A percentile compares a stretch with the other conserved stretches of the same genome.
phyloP scores from a whole-genome alignment of 2,797 vertebrate species.

The Propithecus deckenii region DNA sequence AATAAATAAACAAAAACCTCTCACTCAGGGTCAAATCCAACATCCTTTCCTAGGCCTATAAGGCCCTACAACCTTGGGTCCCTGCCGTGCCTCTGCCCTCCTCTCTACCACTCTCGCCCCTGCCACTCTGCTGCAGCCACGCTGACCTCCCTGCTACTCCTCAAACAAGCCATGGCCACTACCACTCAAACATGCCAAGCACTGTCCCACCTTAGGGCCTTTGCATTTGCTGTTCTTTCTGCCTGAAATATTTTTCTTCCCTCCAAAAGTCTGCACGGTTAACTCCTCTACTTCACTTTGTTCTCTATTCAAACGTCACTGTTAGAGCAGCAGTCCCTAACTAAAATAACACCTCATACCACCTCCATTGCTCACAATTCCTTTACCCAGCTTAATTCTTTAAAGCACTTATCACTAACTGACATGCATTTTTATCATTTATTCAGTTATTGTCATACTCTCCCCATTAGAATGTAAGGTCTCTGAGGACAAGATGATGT shows the following conservation, averaged over 20 bases:
- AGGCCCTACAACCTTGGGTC: too few relatives aligned
- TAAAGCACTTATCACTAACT: not conserved
- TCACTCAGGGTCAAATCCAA: not conserved
- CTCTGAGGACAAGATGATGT: not conserved
- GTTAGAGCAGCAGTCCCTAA: not conserved
- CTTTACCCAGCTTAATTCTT: not conserved
- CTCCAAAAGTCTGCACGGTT: not conserved
- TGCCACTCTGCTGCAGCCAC: not conserved
- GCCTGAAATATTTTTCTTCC: not conserved
- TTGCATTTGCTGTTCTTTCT: not conserved
- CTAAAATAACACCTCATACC: not conserved
- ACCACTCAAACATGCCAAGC: not conserved
- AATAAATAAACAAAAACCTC: not conserved
- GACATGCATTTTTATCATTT: not conserved
- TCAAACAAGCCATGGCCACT: not conserved
- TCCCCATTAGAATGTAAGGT: not conserved
- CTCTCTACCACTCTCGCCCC: not conserved
- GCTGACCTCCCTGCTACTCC: not conserved
- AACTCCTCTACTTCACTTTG: not conserved
- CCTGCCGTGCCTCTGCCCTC: not conserved
- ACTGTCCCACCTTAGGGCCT: not conserved
- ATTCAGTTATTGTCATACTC: not conserved
- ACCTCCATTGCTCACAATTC: not conserved
- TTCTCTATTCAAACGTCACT: not conserved
- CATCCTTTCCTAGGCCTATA: not conserved